A percentile compares a stretch with the other conserved stretches of the same genome.
Conservation (phyloP, 2,797 vertebrate genomes). For the Hydrophis major region DNA sequence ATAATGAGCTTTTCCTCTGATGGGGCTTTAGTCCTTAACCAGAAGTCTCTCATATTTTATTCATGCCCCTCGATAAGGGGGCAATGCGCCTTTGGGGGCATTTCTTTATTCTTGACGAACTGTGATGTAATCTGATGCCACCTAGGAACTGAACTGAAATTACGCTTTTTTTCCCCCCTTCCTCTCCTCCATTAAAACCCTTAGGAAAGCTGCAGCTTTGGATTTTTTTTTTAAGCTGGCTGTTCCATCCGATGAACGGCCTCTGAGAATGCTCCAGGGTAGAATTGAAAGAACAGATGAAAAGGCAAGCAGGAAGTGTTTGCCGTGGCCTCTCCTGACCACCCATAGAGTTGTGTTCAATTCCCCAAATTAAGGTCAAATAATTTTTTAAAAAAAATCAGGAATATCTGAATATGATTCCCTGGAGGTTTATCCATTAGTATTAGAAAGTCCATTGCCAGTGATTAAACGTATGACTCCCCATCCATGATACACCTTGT, state of each 20-base stretch:
- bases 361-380: background rate
- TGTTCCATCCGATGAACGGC: background rate
- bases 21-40: background rate
- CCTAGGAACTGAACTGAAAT: conserved; percentile 26
- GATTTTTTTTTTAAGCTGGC: background rate
- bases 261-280: background rate
- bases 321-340: background rate
- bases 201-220: conserved; percentile 17
- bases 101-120: conserved; percentile 15
- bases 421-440: background rate
- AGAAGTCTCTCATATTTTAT: conserved; percentile 16
- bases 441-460: background rate
- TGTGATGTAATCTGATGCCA: conserved; percentile 25
- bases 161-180: background rate
- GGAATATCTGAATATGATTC: conserved; percentile 7
- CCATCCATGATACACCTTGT: background rate
- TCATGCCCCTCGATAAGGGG: background rate
- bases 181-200: conserved; percentile 28
- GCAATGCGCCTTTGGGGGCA: background rate
- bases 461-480: background rate
- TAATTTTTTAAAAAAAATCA: background rate
- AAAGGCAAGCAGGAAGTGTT: background rate
- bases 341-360: background rate
- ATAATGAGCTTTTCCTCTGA: background rate
- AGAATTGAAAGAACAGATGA: background rate